Evolutionary conservation across 2,113 vertebrate species (phyloP), one percentile per base, ranked within the genome.

Genomic region (Phycodurus eques): DNA sequence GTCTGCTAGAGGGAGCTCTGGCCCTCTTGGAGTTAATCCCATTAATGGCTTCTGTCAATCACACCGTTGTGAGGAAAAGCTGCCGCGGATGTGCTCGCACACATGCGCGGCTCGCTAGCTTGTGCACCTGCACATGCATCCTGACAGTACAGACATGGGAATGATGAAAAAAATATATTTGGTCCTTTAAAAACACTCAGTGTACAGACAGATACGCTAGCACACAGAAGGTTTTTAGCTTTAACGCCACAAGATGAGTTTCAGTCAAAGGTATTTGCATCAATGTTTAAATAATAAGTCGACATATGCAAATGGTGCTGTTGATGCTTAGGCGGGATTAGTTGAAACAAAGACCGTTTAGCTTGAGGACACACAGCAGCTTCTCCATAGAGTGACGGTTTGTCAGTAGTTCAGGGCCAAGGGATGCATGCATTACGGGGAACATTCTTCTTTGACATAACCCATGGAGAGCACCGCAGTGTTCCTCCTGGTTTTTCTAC

Each of bases 11-110:
- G 81, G 80, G 83, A 82, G 77, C 73, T 65, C 68, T 85, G 83
- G 77, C 86, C 87, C 85, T 87, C 85, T 89, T 89, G 87, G 87
- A 88, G 78, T 83, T 88, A 87, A 88, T 88, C 85, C 86, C 90
- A 88, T 90, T 91, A 90, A 88, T 87, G 82, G 83, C 78, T 86
- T 67, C 80, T 83, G 86, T 90, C 89, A 88, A 80, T 89, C 88
- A 90, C 70, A 67, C 67, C 56, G 74, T 73, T 75, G 77, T 70
- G 74, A 51, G 20, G 61, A 78, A 75, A 75, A 75, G 72, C 35
- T 51, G 44, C 60, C 0, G 8, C 61, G 44, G 57, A 79, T 15
- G 1, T 59, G 39, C 68, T 54, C 49, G 33, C 68, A 67, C 43
- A 42, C 47, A 68, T 60, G 39, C 47, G 7, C 31, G 35, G 7